These are phyloP conservation scores for Tuta absoluta DNA, from an alignment of 2,888 invertebrate species.

Conservation along the genomic window DNA sequence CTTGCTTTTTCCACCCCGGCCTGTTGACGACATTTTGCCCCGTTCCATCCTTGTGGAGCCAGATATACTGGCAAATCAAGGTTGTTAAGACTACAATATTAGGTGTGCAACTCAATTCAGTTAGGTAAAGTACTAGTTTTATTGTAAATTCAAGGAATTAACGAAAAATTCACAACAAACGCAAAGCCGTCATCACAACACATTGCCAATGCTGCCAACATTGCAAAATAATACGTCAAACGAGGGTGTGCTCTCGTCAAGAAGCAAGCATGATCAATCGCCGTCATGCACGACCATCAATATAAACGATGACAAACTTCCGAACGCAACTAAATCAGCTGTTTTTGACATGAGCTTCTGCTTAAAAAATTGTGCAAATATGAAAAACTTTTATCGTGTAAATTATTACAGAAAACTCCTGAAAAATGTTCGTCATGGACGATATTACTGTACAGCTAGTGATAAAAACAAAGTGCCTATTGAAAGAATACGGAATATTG, in stretches of 20 bases:
- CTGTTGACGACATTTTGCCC: slow-evolving; percentile 83
- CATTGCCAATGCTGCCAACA: neutral
- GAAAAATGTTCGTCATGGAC: slow-evolving; percentile 53
- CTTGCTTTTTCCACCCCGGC: slow-evolving; percentile 87
- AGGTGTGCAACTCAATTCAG: neutral
- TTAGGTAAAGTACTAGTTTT: neutral
- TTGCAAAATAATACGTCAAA: neutral
- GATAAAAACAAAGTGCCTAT: slow-evolving; percentile 43
- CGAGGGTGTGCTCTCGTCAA: neutral
- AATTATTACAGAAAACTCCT: slow-evolving; percentile 66
- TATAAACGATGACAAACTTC: neutral
- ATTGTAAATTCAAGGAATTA: slow-evolving; percentile 15
- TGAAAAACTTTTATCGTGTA: slow-evolving; percentile 56
- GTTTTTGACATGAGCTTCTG: neutral
- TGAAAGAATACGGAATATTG: slow-evolving; percentile 90
- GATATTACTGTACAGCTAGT: slow-evolving; percentile 48
- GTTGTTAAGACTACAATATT: neutral
- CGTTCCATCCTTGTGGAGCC: slow-evolving; percentile 83
- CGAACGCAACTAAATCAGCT: slow-evolving; percentile 8
- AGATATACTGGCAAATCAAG: neutral
- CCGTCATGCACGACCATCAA: neutral
- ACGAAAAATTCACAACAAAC: slow-evolving; percentile 6
- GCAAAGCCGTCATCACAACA: neutral
- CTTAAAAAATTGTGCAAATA: too few species aligned
- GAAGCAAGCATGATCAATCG: neutral